Conservation (phyloP, 30 jellyfish, hydroid and myxozoan species). For the Clytia hemisphaerica region DNA sequence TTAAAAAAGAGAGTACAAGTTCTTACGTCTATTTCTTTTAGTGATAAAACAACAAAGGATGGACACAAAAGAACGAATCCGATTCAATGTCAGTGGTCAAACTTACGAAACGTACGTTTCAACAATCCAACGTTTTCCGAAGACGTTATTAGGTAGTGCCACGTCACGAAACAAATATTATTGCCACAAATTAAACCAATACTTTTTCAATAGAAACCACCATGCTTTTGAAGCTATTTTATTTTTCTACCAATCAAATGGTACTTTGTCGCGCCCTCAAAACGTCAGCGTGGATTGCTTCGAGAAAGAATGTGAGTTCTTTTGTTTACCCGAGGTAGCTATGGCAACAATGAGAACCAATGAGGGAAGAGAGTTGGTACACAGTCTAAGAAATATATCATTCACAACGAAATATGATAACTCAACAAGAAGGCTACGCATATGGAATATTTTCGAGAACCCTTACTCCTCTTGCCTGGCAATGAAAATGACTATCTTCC, state of each 20-base stretch:
- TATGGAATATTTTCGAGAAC: constrained; percentile 49
- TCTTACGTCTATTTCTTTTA: too few species aligned
- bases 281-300: constrained; percentile 34
- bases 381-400: background rate
- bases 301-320: constrained; percentile 48
- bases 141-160: constrained; percentile 61
- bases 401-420: background rate
- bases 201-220: constrained; percentile 39
- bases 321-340: constrained; percentile 30
- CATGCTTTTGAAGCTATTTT: constrained; percentile 65
- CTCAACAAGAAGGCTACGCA: background rate
- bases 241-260: constrained; percentile 71
- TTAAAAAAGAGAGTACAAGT: too few species aligned
- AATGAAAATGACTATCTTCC: constrained; percentile 7
- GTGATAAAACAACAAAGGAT: too few species aligned
- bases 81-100: constrained; percentile 38
- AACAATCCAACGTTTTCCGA: constrained; percentile 66
- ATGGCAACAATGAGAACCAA: constrained; percentile 42
- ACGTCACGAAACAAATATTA: constrained; percentile 18
- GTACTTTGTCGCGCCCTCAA: constrained; percentile 61
- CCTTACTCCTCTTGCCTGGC: constrained; percentile 64
- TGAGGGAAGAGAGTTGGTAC: constrained; percentile 28
- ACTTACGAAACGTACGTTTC: constrained; percentile 56
- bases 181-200: background rate
- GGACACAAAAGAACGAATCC: too few species aligned